Conservation (phyloP, 2,888 invertebrate species). For the Gandaritis pyraliata region DNA sequence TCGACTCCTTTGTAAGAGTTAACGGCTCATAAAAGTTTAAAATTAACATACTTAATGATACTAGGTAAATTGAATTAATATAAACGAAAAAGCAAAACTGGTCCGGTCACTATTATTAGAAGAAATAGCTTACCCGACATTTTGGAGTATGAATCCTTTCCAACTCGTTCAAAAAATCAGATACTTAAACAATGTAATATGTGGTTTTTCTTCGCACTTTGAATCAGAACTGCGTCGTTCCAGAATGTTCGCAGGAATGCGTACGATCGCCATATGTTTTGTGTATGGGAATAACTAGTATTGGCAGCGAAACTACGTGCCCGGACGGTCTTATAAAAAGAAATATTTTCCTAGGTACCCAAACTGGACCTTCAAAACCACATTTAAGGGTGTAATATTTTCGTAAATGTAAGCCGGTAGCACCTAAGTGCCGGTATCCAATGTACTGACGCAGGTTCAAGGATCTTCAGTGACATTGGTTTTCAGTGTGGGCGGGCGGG, state of each 20-base stretch:
- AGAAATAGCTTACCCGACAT: conserved; percentile 38
- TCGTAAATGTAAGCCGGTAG: conserved; percentile 2
- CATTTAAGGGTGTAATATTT: not conserved
- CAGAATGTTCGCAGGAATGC: conserved; percentile 67
- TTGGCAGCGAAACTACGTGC: conserved; percentile 47
- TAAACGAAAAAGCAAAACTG: not conserved
- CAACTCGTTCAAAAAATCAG: conserved; percentile 12
- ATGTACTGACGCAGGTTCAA: conserved; percentile 54
- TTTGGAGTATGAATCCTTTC: conserved; percentile 15
- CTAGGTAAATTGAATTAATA: conserved; percentile 1
- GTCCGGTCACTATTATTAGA: conserved; percentile 4
- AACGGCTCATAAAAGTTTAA: conserved; percentile 34
- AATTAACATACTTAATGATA: conserved; percentile 44
- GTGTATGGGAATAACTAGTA: conserved; percentile 61
- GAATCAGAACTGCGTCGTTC: conserved; percentile 66
- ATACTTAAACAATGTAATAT: conserved; percentile 36
- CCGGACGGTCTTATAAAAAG: conserved; percentile 14
- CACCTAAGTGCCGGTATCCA: conserved; percentile 26
- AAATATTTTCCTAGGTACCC: conserved; percentile 5
- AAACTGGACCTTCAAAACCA: not conserved
- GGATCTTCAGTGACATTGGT: conserved; percentile 60
- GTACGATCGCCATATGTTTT: conserved; percentile 74
- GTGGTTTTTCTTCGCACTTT: conserved; percentile 52
- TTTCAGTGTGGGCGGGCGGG: conserved; percentile 62
- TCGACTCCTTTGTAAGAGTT: conserved; percentile 42